Base-by-base conservation (phyloP, 2,888 invertebrate species). In the Ornithoptera priamus region DNA sequence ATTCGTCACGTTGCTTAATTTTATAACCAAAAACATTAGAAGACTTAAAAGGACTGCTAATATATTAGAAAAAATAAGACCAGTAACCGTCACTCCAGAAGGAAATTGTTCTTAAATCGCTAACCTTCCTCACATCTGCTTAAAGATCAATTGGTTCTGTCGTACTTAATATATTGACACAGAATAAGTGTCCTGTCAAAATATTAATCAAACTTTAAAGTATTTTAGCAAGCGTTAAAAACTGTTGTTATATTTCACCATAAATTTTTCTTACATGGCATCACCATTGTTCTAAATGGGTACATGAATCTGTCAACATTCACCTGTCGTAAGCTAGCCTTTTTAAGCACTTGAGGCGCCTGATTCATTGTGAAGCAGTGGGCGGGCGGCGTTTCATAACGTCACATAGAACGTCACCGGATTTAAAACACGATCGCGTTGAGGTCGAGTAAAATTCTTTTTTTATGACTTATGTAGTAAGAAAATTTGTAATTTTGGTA, bases 311-410 rank as follows among this genome's bases (percentile, higher is more conserved):
- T 72, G 73, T 72, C 68, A 73, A 72, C 72, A 73, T 60, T 71
- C 73, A 75, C 72, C 71, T 76, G 75, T 75, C 71, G 73, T 75
- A 75, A 77, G 75, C 74, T 72, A 62, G 70, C 79, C 78, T 72
- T 76, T 74, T 79, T 77, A 68, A 76, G 77, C 61, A 71, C 68
- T 71, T 59, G 73, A 63, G 70, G 69, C 71, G 73, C 74, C 75
- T 78, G 78, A 80, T 77, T 80, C 80, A 81, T 80, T 78, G 77
- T 73, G 59, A 70, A 66, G 36, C 65, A 53, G 76, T 76, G 73
- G 76, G 79, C 75, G 77, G 77, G 74, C 75, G 74, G 74, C 59
- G 72, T 76, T 76, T 74, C 74, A 73, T 76, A 75, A 76, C 80
- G 79, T 80, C 76, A 76, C 72, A 67, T 69, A 20, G 69, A 42